Evolutionary conservation across 2,797 vertebrate genomes (phyloP).

Genomic region (Eulemur rubriventer): DNA sequence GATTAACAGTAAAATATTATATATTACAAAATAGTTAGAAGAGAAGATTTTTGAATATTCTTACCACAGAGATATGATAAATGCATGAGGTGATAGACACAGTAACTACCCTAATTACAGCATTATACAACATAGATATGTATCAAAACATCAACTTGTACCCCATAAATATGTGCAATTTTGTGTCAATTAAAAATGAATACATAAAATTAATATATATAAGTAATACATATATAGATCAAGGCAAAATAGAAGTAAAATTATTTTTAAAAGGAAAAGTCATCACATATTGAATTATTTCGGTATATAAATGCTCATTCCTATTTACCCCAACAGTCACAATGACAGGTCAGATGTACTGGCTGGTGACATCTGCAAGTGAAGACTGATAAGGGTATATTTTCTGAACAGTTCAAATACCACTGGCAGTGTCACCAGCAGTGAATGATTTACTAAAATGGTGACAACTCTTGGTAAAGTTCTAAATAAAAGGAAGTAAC

Average conservation of each 20-base stretch:
- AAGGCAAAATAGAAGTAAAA: background rate
- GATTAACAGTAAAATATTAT: background rate
- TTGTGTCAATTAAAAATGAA: background rate
- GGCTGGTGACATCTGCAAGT: background rate
- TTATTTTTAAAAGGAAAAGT: background rate
- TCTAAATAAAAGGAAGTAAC: background rate
- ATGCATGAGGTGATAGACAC: background rate
- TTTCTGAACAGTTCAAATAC: background rate
- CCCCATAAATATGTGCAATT: background rate
- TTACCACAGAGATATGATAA: background rate
- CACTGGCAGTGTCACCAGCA: background rate
- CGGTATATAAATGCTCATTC: background rate
- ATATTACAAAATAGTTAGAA: background rate
- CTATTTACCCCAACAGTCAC: background rate
- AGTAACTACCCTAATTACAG: background rate
- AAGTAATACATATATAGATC: background rate
- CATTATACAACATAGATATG: background rate
- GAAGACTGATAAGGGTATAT: background rate
- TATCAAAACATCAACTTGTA: background rate
- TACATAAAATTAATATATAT: background rate
- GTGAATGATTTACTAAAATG: background rate
- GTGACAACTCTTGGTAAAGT: background rate
- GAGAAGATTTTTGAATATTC: background rate
- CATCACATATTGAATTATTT: background rate
- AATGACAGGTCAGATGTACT: background rate